Percentiles rank a stretch among this genome's conserved stretches.
These are phyloP conservation scores for Eristalinus sepulchralis DNA, from an alignment of 2,888 invertebrate species.

Conservation along the genomic window DNA sequence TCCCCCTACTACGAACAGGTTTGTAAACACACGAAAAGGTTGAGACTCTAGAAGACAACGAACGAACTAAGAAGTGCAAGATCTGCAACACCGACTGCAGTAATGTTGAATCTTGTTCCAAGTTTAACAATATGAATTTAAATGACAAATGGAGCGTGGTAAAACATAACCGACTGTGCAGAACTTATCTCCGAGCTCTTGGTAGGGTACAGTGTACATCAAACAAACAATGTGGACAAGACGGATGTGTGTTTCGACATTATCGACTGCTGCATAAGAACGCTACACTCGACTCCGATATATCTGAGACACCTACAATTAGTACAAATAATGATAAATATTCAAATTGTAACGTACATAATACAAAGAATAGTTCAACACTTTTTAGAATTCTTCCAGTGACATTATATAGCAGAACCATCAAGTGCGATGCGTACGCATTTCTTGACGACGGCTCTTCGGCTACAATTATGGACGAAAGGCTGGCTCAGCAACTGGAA, in stretches of 20 bases:
- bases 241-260: slow-evolving; percentile 20
- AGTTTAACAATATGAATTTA: background rate
- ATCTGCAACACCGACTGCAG: background rate
- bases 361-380: slow-evolving; percentile 1
- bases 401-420: slow-evolving; percentile 42
- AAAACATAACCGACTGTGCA: slow-evolving; percentile 9
- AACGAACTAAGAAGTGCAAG: background rate
- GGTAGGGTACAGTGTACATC: background rate
- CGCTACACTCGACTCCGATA: background rate
- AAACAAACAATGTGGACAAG: background rate
- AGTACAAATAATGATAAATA: slow-evolving; percentile 28
- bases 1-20: background rate
- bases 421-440: slow-evolving; percentile 51
- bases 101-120: background rate
- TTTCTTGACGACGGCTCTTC: slow-evolving; percentile 70
- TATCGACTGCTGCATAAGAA: slow-evolving; percentile 25
- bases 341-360: no score
- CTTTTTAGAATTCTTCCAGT: slow-evolving; percentile 60
- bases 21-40: background rate
- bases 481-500: slow-evolving; percentile 27
- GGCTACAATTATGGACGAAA: slow-evolving; percentile 64
- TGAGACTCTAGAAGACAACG: background rate
- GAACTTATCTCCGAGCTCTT: slow-evolving; percentile 18
- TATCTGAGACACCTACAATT: slow-evolving; percentile 13
- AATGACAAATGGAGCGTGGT: slow-evolving; percentile 4